These are phyloP conservation scores for Corella eumyota DNA, from an alignment of 23 tunicate genomes.

Conservation along the genomic window DNA sequence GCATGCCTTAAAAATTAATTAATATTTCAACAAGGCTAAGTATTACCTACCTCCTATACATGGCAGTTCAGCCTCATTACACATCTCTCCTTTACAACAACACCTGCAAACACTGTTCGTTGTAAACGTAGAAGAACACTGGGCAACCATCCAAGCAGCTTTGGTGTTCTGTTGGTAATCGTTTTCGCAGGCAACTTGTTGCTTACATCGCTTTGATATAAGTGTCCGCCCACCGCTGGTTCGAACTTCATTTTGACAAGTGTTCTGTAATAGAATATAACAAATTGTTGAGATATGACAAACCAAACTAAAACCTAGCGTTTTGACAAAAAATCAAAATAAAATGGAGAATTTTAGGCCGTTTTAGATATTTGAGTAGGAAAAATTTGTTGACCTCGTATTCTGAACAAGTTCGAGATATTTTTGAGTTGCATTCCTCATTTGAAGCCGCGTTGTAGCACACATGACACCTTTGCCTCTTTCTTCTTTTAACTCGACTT, in stretches of 20 bases:
- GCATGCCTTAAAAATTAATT: too few relatives aligned
- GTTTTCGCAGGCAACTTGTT: conserved; percentile 46
- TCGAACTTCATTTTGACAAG: conserved; percentile 62
- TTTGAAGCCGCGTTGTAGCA: conserved; percentile 21
- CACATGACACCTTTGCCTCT: conserved; percentile 20
- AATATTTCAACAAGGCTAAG: too few relatives aligned
- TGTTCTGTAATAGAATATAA: not conserved
- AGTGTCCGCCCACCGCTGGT: conserved; percentile 11
- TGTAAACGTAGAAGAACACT: conserved; percentile 29
- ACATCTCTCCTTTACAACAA: conserved; percentile 44
- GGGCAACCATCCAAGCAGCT: conserved; percentile 51
- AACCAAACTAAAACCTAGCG: too few relatives aligned
- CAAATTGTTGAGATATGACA: not conserved
- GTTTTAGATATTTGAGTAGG: too few relatives aligned
- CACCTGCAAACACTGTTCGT: conserved; percentile 65
- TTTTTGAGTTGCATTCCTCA: conserved; percentile 29
- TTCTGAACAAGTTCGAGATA: too few relatives aligned
- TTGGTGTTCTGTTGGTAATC: conserved; percentile 42
- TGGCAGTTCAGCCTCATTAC: conserved; percentile 49
- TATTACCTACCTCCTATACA: conserved; percentile 43
- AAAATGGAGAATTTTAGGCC: too few relatives aligned
- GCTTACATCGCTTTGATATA: conserved; percentile 59
- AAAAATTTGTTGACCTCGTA: too few relatives aligned
- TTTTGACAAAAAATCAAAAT: too few relatives aligned
- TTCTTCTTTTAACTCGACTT: too few relatives aligned